Evolutionary conservation across 1,140 invertebrate species (phyloP).

Genomic region (Lepidurus apus): DNA sequence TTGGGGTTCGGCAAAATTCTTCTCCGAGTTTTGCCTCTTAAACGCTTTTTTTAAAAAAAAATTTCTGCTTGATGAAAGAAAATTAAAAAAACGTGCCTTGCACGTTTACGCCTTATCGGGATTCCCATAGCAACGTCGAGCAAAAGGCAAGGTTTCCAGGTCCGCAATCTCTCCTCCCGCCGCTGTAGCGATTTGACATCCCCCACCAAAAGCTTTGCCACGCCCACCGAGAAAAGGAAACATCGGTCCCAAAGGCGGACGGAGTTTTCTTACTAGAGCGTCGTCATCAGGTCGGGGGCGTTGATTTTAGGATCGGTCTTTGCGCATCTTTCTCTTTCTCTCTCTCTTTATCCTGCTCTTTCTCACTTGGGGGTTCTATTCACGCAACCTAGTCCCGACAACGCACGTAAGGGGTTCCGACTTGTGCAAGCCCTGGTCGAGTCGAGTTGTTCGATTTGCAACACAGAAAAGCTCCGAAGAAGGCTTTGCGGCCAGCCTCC

Average conservation of each 20-base stretch:
- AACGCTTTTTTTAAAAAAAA: not conserved
- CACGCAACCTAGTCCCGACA: conserved; percentile 3
- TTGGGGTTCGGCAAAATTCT: not conserved
- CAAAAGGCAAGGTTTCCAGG: not conserved
- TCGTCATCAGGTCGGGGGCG: conserved; percentile 12
- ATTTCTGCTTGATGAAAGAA: too few relatives aligned
- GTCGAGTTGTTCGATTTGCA: not conserved
- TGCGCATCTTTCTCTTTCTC: conserved; percentile 19
- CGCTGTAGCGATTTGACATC: not conserved
- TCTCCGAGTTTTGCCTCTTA: not conserved
- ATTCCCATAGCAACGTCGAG: not conserved
- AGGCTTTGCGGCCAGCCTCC: not conserved
- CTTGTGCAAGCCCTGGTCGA: not conserved
- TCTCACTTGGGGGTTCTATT: not conserved
- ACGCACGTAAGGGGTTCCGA: conserved; percentile 13
- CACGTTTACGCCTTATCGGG: not conserved
- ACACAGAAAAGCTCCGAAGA: not conserved
- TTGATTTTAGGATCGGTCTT: conserved; percentile 9
- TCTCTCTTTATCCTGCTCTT: not conserved
- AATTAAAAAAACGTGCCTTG: too few relatives aligned
- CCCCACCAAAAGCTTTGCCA: not conserved
- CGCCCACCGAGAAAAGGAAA: conserved; percentile 19
- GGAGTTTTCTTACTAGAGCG: not conserved
- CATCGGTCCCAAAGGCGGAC: not conserved
- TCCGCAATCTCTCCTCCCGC: not conserved